Base-by-base conservation (phyloP, 1,140 invertebrate species). In the Hyphantria cunea region DNA sequence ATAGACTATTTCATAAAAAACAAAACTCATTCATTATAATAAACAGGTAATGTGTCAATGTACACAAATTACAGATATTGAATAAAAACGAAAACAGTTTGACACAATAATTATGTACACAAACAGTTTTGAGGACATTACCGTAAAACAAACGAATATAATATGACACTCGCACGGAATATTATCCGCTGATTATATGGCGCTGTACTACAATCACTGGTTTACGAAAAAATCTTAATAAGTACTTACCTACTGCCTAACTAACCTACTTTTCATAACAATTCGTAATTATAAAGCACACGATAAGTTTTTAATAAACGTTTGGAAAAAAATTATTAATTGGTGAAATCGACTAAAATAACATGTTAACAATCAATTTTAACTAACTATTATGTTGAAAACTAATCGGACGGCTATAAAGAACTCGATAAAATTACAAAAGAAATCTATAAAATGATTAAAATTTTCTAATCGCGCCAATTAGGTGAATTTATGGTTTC, bases 391-490 rank as follows among this genome's bases (percentile, higher is more conserved):
- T 84, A 76, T 77, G 80, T 78, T 81, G 78, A 78, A 80, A 86
- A 84, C 75, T 82, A 86, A 84, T 82, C 82, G 75, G 64, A 45
- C 72, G 72, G 73, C 76, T 70, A 78, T 84, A 85, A 84, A 86
- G 78, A 74, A 72, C 66, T 64, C 86, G 84, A 86, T 89, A 86
- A 84, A 79, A 84, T 83, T 89, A 89, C 82, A 86, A 87, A 86
- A 87, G 84, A 82, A 86, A 86, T 84, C 82, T 75, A 87, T 86
- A 87, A 86, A 89, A 86, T 86, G 74, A 83, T 89, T 84, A 84
- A 83, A 83, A 79, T 84, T 25, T 84, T 86, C 80, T 86, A 87
- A 87, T 85, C 76, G 78, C 61, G 71, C 84, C 86, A 89, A 89
- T 89, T 89, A 89, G 73, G 68, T 76, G 76, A 68, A 82, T 89